Evolutionary conservation across 2,113 vertebrate genomes (phyloP).

Genomic region (Microcebus murinus): DNA sequence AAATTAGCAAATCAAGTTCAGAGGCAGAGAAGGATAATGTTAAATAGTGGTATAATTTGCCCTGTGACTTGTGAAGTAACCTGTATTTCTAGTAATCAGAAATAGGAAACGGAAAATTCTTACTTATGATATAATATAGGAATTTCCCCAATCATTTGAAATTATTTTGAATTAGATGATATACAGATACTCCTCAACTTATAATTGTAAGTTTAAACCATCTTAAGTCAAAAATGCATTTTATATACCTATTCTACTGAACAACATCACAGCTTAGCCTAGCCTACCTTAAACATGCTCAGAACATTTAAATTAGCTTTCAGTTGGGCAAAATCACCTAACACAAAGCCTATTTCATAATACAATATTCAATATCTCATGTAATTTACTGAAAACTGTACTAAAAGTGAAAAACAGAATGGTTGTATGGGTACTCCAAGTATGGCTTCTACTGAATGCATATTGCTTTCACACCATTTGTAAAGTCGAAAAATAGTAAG

Average conservation of each 20-base stretch:
- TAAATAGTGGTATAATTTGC: background rate
- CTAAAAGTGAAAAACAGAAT: background rate
- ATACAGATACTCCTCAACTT: background rate
- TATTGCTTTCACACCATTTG: background rate
- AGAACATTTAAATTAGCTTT: background rate
- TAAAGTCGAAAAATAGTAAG: background rate
- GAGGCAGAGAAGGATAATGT: background rate
- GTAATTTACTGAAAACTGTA: background rate
- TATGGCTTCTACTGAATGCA: background rate
- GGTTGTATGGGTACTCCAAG: background rate
- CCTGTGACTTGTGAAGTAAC: background rate
- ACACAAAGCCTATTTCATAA: background rate
- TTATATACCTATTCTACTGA: background rate
- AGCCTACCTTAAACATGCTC: background rate
- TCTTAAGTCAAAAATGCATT: background rate
- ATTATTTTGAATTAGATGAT: constrained; percentile 20
- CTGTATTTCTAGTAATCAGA: constrained; percentile 28
- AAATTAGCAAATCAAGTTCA: constrained; percentile 39
- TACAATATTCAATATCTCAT: background rate
- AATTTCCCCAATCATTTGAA: constrained; percentile 30
- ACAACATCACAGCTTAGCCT: background rate
- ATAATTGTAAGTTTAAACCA: background rate
- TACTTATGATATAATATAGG: background rate
- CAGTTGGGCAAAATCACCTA: background rate
- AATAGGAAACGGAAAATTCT: constrained; percentile 23